Evolutionary conservation across 2,888 invertebrate genomes (phyloP).

Genomic region (Scaeva pyrastri): DNA sequence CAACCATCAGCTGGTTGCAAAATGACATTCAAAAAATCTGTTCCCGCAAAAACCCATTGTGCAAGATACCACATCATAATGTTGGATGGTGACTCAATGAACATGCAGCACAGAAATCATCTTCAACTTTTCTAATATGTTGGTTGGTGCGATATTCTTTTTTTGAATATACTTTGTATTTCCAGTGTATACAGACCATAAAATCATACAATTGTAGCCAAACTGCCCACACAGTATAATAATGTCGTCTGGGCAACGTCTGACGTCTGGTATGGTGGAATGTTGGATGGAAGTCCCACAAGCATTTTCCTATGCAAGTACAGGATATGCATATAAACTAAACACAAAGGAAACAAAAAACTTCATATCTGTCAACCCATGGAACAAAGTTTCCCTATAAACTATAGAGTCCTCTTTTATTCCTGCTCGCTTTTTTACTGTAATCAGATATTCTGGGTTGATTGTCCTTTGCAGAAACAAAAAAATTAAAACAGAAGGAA

Average conservation of each 20-base stretch:
- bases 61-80: constrained; percentile 1
- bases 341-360: constrained; percentile 26
- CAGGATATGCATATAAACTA: background rate
- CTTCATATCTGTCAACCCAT: constrained; percentile 35
- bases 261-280: constrained; percentile 36
- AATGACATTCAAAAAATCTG: background rate
- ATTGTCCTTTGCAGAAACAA: constrained; percentile 33
- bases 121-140: constrained; percentile 26
- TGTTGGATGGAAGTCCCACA: constrained; percentile 44
- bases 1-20: background rate
- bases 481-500: no score
- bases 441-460: constrained; percentile 56
- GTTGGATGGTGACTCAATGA: constrained; percentile 12
- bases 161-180: no score
- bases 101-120: constrained; percentile 14
- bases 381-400: constrained; percentile 33
- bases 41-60: constrained; percentile 10
- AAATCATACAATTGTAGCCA: constrained; percentile 34
- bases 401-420: constrained; percentile 14
- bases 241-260: constrained; percentile 51
- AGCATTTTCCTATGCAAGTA: background rate
- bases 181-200: constrained; percentile 11
- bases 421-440: constrained; percentile 31
- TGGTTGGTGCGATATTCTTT: no score
- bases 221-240: constrained; percentile 31